Percentiles rank a stretch among this genome's conserved stretches.
Conservation (phyloP, 2,888 invertebrate species). For the Mythimna vitellina region DNA sequence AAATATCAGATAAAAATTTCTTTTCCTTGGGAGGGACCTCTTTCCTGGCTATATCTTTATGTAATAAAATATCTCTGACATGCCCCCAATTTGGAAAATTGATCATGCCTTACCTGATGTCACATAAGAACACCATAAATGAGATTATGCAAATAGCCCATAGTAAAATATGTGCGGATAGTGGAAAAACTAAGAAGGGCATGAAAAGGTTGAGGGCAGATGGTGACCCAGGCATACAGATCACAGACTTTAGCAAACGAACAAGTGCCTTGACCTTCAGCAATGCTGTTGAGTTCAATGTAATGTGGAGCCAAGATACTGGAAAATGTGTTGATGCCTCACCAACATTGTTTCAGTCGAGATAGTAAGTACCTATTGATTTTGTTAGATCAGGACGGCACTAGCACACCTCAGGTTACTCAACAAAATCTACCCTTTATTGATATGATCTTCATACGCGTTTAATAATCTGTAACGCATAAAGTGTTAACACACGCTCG, state of each 20-base stretch:
- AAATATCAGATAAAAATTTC: conserved; percentile 87
- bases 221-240: conserved; percentile 35
- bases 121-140: conserved; percentile 81
- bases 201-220: conserved; percentile 69
- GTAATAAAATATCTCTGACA: conserved; percentile 88
- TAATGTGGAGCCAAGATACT: conserved; percentile 92
- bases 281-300: conserved; percentile 74
- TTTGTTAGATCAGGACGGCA: neutral
- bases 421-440: too few species aligned
- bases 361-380: conserved; percentile 81
- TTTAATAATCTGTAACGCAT: neutral
- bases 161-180: conserved; percentile 71
- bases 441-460: too few species aligned
- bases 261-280: conserved; percentile 29
- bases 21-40: conserved; percentile 93
- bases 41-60: conserved; percentile 92
- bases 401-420: neutral
- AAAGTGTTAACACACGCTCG: neutral
- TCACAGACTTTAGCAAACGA: conserved; percentile 59
- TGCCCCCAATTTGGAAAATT: conserved; percentile 84
- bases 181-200: conserved; percentile 69
- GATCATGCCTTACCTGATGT: conserved; percentile 90
- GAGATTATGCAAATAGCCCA: conserved; percentile 76
- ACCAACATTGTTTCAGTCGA: conserved; percentile 89
- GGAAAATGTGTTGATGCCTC: conserved; percentile 96